Base-by-base conservation (phyloP, 2,888 invertebrate species). In the Parnassius orleans region DNA sequence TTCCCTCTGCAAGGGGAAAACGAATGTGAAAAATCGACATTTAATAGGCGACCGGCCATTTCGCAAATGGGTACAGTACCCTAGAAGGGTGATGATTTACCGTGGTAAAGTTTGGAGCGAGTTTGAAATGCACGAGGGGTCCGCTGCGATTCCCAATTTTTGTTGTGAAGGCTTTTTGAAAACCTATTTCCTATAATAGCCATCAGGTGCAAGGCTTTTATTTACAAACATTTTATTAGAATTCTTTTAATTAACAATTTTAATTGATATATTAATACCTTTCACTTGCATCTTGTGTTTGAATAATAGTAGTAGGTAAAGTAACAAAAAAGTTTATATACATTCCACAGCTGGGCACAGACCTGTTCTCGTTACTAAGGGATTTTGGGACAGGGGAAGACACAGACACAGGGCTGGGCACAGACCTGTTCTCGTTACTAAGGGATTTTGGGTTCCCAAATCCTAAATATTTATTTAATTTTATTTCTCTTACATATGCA, bases 21-120 rank as follows among this genome's bases (percentile, higher is more conserved):
- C 74, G 77, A 71, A 81, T 78, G 83, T 89, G 88, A 90, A 87
- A 88, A 88, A 90, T 90, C 83, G 89, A 81, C 86, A 83, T 90
- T 90, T 89, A 90, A 89, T 88, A 88, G 90, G 82, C 79, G 82
- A 75, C 76, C 78, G 83, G 86, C 87, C 77, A 78, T 79, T 80
- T 79, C 75, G 76, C 75, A 80, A 80, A 81, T 78, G 78, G 79
- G 72, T 73, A 70, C 69, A 70, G 68, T 69, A 68, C 68, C 71
- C 70, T 67, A 62, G 72, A 71, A 72, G 78, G 77, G 78, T 74
- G 79, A 79, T 79, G 79, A 79, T 80, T 80, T 80, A 78, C 65
- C 69, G 72, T 66, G 48, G 61, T 60, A 55, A 68, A 69, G 70
- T 69, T 70, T 63, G 58, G 55, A 58, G 60, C 58, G 48, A 41